phyloP scores from a whole-genome alignment of 2,113 vertebrate genomes.

The Odontophorus gujanensis region DNA sequence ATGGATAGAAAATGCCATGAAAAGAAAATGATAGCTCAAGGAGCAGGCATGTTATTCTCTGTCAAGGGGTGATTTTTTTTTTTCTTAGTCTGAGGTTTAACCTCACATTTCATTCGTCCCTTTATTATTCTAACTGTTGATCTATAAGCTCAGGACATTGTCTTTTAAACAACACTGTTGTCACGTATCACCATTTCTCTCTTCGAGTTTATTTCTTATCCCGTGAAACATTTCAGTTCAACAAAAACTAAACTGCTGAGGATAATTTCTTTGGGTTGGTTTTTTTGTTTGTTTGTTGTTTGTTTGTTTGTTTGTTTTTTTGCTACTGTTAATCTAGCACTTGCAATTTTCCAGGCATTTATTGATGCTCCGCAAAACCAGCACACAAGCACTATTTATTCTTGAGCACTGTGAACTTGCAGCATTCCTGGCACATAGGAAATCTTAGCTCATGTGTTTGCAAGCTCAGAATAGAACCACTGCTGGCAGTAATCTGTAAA shows the following conservation, averaged over 20 bases:
- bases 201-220: neutral
- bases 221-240: neutral
- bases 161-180: neutral
- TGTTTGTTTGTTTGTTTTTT: neutral
- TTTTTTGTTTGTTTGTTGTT: neutral
- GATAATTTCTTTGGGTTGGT: neutral
- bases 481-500: neutral
- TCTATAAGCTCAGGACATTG: neutral
- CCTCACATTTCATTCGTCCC: neutral
- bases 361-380: neutral
- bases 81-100: neutral
- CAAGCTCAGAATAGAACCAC: neutral
- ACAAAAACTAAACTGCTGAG: neutral
- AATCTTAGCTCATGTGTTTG: neutral
- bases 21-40: neutral
- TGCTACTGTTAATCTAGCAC: neutral
- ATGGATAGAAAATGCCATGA: neutral
- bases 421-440: neutral
- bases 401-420: neutral
- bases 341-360: neutral
- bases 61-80: neutral
- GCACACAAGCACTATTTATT: neutral
- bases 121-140: neutral
- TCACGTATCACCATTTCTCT: neutral
- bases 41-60: neutral